Evolutionary conservation across 2,888 invertebrate species (phyloP).

Genomic region (Autographa pulchrina): DNA sequence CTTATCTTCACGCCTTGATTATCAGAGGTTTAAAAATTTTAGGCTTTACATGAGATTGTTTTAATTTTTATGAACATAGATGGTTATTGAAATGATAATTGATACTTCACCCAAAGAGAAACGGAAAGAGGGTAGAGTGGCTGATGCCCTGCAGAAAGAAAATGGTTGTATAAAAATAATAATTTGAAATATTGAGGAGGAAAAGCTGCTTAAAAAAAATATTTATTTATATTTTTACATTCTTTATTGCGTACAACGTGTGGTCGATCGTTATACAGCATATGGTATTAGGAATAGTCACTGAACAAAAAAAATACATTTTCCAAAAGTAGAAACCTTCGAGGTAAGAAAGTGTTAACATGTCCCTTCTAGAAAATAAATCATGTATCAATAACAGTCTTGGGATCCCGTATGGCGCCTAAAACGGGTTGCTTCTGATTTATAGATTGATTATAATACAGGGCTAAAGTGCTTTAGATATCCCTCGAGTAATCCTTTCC

Average conservation of each 20-base stretch:
- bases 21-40: slow-evolving; percentile 43
- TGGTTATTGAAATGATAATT: too few species aligned
- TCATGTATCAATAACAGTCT: slow-evolving; percentile 4
- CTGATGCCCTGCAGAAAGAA: too few species aligned
- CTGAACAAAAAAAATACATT: background rate
- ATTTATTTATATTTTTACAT: too few species aligned
- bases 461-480: background rate
- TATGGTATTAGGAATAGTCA: too few species aligned
- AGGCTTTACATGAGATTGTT: slow-evolving; percentile 38
- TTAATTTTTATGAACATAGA: slow-evolving; percentile 27
- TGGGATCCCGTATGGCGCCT: background rate
- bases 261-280: background rate
- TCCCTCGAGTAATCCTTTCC: background rate
- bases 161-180: too few species aligned
- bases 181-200: too few species aligned
- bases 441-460: slow-evolving; percentile 6
- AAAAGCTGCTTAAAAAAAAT: too few species aligned
- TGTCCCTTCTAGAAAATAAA: background rate
- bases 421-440: background rate
- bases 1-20: slow-evolving; percentile 61
- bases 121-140: too few species aligned
- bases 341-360: background rate
- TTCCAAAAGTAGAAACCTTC: background rate
- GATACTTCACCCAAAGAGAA: too few species aligned
- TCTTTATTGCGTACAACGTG: too few species aligned